phyloP scores from a whole-genome alignment of 1,140 invertebrate genomes.

The Drosophila erecta region DNA sequence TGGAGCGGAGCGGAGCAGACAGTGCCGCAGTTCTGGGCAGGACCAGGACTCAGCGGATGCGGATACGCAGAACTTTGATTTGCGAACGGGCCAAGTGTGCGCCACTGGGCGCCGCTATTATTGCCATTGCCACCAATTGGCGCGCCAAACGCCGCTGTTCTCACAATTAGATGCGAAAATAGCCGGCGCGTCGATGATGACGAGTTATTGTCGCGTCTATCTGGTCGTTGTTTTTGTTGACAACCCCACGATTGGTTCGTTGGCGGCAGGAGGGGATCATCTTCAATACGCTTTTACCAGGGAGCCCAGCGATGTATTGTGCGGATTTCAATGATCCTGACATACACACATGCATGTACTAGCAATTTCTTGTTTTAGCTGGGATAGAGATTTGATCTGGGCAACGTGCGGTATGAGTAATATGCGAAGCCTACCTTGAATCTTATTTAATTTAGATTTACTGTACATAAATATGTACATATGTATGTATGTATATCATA shows the following conservation, averaged over 20 bases:
- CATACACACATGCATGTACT: too few species aligned
- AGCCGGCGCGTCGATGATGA: constrained; percentile 64
- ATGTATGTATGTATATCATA: too few species aligned
- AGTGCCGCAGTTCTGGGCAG: constrained; percentile 38
- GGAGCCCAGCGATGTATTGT: too few species aligned
- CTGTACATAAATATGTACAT: too few species aligned
- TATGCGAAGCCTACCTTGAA: neutral
- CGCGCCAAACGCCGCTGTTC: constrained; percentile 73
- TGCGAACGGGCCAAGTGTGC: constrained; percentile 55
- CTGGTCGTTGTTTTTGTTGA: constrained; percentile 53
- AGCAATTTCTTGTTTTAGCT: too few species aligned
- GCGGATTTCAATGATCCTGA: neutral
- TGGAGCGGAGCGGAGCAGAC: constrained; percentile 22
- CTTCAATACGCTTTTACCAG: neutral
- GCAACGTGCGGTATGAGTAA: constrained; percentile 1
- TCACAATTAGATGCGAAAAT: constrained; percentile 70
- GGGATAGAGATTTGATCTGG: neutral
- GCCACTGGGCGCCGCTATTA: constrained; percentile 73
- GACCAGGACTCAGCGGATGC: constrained; percentile 45
- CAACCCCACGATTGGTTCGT: constrained; percentile 12
- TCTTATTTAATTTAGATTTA: too few species aligned
- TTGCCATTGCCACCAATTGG: constrained; percentile 73
- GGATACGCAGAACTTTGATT: constrained; percentile 73
- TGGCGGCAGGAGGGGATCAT: neutral
- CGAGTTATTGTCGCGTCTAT: constrained; percentile 60